phyloP scores from a whole-genome alignment of 2,888 invertebrate species.

The Griposia aprilina region DNA sequence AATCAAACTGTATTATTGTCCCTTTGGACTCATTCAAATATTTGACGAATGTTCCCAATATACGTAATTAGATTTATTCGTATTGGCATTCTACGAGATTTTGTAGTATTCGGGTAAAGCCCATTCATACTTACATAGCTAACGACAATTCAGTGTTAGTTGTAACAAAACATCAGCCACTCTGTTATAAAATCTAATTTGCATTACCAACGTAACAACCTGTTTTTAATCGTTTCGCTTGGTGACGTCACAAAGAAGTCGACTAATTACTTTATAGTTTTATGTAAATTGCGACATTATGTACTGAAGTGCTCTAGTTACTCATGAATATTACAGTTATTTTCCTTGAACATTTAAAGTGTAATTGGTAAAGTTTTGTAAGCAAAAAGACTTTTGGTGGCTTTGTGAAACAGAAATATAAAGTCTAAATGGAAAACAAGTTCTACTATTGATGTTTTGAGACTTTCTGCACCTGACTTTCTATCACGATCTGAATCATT shows the following conservation, averaged over 20 bases:
- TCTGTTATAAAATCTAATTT: conserved; percentile 63
- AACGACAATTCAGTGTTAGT: conserved; percentile 41
- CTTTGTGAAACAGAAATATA: conserved; percentile 60
- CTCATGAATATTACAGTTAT: conserved; percentile 63
- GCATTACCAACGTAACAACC: conserved; percentile 52
- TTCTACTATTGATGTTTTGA: conserved; percentile 22
- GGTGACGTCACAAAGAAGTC: conserved; percentile 54
- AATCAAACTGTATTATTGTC: conserved; percentile 4
- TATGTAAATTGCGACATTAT: conserved; percentile 62
- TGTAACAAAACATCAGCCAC: conserved; percentile 50
- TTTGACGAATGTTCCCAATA: conserved; percentile 13
- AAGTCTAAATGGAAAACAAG: conserved; percentile 54
- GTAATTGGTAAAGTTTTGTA: conserved; percentile 71
- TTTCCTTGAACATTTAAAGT: conserved; percentile 62
- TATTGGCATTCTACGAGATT: conserved; percentile 38
- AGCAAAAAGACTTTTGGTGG: conserved; percentile 68
- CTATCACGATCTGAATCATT: too few species aligned
- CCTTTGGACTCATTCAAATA: conserved; percentile 9
- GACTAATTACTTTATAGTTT: conserved; percentile 66
- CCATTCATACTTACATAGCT: conserved; percentile 16
- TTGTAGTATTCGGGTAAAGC: conserved; percentile 6
- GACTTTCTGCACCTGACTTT: conserved; percentile 4
- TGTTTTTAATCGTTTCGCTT: conserved; percentile 52
- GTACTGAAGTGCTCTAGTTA: conserved; percentile 42
- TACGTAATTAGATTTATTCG: conserved; percentile 24